Evolutionary conservation across 2,797 vertebrate genomes (phyloP).

Genomic region (Coendou prehensilis): DNA sequence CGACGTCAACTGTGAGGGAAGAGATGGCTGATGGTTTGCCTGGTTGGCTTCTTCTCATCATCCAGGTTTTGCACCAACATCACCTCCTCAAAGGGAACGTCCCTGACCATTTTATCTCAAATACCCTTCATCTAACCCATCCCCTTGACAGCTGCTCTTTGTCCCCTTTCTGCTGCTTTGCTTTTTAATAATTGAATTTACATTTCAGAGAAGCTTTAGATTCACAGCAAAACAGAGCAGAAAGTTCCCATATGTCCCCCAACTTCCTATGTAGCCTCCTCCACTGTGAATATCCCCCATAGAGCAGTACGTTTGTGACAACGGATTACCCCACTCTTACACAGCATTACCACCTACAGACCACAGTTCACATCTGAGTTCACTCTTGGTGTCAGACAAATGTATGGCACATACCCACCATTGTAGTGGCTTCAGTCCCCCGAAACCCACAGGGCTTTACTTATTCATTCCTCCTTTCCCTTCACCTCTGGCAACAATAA

Average conservation of each 20-base stretch:
- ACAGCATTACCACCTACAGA: background rate
- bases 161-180: background rate
- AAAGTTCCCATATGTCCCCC: background rate
- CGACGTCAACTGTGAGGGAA: background rate
- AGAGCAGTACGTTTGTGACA: background rate
- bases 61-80: background rate
- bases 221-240: background rate
- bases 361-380: background rate
- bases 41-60: background rate
- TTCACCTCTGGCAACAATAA: background rate
- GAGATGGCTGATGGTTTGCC: background rate
- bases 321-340: too few species aligned
- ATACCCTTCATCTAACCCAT: background rate
- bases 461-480: background rate
- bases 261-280: too few species aligned
- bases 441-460: background rate
- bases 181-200: background rate
- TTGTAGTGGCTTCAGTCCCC: background rate
- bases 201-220: background rate
- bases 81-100: background rate
- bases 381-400: background rate
- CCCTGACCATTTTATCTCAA: background rate
- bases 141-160: background rate
- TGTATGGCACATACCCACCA: background rate
- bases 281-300: too few species aligned